Percentiles rank a stretch among this genome's conserved stretches.
phyloP scores from a whole-genome alignment of 2,113 vertebrate genomes.

The Ailurus styani region DNA sequence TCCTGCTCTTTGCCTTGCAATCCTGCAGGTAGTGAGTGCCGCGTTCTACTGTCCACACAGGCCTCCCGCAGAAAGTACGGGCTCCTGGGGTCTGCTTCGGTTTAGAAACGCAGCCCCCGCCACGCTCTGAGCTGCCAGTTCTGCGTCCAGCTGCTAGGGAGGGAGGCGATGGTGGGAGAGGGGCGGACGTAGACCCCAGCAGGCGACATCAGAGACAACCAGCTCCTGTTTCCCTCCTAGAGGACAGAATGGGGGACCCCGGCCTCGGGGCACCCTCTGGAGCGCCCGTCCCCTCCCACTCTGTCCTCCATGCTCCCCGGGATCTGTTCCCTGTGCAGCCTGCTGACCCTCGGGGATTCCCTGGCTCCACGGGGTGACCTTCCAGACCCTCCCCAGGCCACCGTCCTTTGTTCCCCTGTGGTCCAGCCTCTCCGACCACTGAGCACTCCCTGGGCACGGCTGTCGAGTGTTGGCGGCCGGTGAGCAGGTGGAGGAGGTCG shows the following conservation, averaged over 20 bases:
- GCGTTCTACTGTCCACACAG: no score
- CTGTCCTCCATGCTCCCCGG: neutral
- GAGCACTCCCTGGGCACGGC: neutral
- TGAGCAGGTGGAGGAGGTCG: neutral
- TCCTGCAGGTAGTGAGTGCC: no score
- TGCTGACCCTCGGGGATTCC: neutral
- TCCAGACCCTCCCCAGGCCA: neutral
- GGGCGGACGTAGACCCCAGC: neutral
- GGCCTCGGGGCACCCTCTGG: neutral
- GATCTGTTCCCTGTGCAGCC: neutral
- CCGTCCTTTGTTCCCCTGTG: neutral
- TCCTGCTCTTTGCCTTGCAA: neutral
- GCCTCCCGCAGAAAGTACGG: no score
- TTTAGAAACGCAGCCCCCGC: neutral
- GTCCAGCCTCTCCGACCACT: neutral
- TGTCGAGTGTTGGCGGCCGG: neutral
- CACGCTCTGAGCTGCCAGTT: accelerated
- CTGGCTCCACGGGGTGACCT: neutral
- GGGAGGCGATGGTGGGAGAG: neutral
- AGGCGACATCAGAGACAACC: accelerated
- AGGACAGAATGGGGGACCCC: accelerated
- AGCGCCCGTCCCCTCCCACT: accelerated
- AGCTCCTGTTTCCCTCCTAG: neutral
- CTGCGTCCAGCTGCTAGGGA: accelerated
- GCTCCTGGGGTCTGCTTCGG: neutral